Base-by-base conservation (phyloP, 2,797 vertebrate genomes). In the Pogonophryne albipinna region DNA sequence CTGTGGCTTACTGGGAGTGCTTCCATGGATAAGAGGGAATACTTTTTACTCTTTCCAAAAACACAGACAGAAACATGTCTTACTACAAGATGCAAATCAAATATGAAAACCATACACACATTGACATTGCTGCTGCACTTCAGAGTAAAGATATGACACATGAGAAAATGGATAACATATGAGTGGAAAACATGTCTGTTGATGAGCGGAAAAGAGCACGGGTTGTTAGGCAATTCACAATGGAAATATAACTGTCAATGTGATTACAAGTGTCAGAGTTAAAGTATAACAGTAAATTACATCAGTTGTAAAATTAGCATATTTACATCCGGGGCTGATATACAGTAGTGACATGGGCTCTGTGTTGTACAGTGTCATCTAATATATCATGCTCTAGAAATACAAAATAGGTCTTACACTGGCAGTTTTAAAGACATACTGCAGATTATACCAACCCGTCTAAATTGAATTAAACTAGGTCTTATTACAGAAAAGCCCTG, bases 81-180 rank as follows among this genome's bases (percentile, higher is more conserved):
- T 77, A 73, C 78, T 75, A 85, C 62, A 78, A 78, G 73, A 81
- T 85, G 81, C 78, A 92, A 86, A 87, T 74, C 69, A 91, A 85
- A 89, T 70, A 79, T 74, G 73, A 84, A 80, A 78, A 86, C 45
- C 65, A 76, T 68, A 89, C 75, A 63, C 62, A 87, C 78, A 81
- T 86, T 80, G 85, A 90, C 81, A 86, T 71, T n/a, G 72, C 78
- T 88, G 67, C 79, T 83, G 63, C 65, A 70, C 59, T 58, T 58
- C 3, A 74, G 66, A 89, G 17, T 70, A 71, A 75, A 79, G n/a
- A 63, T 50, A 71, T 66, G 42, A 84, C 67, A 89, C 45, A 17
- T 68, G 38, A 82, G 38, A 27, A 27, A 55, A 76, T 46, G 58
- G 49, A 61, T 66, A 65, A 79, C 55, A 64, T 46, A 85, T 42